phyloP scores from a whole-genome alignment of 2,797 vertebrate genomes.

The Ceyx erithaca region DNA sequence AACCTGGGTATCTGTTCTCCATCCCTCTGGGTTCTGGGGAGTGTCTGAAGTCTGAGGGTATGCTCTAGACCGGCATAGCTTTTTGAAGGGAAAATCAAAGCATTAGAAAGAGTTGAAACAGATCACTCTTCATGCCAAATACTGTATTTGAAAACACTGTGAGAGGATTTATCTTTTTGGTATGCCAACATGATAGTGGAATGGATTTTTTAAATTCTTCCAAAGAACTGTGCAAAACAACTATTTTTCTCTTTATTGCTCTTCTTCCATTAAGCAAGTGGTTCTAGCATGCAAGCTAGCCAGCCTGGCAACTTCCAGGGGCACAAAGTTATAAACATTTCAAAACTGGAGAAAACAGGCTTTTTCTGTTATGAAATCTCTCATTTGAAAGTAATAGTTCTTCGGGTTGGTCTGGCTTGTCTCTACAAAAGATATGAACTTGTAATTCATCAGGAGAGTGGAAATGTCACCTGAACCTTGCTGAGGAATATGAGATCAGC shows the following conservation, averaged over 20 bases:
- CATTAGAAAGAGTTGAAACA: neutral
- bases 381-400: constrained; percentile 14
- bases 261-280: constrained; percentile 1
- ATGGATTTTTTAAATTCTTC: neutral
- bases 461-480: constrained; percentile 22
- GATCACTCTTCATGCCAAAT: neutral
- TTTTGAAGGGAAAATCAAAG: neutral
- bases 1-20: accelerated
- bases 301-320: neutral
- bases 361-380: neutral
- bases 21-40: neutral
- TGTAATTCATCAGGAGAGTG: constrained; percentile 7
- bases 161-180: neutral
- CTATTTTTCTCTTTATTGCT: neutral
- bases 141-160: neutral
- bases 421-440: neutral
- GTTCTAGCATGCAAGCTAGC: constrained; percentile 3
- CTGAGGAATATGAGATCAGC: constrained; percentile 10
- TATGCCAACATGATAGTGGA: neutral
- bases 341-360: constrained; percentile 1
- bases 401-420: neutral
- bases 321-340: constrained; percentile 4
- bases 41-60: neutral
- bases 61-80: neutral
- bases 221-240: neutral